phyloP scores from a whole-genome alignment of 2,113 vertebrate genomes.

The Laticauda laticaudata region DNA sequence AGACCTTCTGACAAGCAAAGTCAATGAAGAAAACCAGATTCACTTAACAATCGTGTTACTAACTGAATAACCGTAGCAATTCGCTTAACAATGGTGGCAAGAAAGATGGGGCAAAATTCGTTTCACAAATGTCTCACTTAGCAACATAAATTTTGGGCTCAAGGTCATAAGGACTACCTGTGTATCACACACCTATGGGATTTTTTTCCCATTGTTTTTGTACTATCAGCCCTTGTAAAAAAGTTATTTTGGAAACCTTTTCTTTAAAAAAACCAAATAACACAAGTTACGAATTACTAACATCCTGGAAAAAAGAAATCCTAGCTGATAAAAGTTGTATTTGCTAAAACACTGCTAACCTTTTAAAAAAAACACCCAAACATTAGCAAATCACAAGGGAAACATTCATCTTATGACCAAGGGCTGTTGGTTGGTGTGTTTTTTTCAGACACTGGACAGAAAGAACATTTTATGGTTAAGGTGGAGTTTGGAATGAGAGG shows the following conservation, averaged over 20 bases:
- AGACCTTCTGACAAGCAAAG: too few relatives aligned
- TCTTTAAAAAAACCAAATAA: not conserved
- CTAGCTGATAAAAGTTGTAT: not conserved
- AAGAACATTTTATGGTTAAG: not conserved
- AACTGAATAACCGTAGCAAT: too few relatives aligned
- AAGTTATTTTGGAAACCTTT: fast-evolving
- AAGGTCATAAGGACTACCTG: not conserved
- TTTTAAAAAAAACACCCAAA: not conserved
- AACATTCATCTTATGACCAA: not conserved
- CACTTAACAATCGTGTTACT: too few relatives aligned
- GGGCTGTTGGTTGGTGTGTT: not conserved
- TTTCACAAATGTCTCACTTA: too few relatives aligned
- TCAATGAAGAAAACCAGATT: too few relatives aligned
- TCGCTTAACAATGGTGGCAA: too few relatives aligned
- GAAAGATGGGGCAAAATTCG: too few relatives aligned
- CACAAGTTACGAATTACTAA: not conserved
- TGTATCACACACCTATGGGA: not conserved
- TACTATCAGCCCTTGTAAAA: fast-evolving
- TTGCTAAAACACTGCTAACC: not conserved
- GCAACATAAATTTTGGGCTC: not conserved
- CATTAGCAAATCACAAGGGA: not conserved
- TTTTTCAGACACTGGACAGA: not conserved
- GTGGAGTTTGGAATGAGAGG: conserved; percentile 28
- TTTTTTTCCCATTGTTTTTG: not conserved
- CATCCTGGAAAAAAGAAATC: not conserved